Percentiles rank a stretch among this genome's conserved stretches.
These are phyloP conservation scores for Dreissena polymorpha DNA, from an alignment of 1,140 invertebrate species.

Conservation along the genomic window DNA sequence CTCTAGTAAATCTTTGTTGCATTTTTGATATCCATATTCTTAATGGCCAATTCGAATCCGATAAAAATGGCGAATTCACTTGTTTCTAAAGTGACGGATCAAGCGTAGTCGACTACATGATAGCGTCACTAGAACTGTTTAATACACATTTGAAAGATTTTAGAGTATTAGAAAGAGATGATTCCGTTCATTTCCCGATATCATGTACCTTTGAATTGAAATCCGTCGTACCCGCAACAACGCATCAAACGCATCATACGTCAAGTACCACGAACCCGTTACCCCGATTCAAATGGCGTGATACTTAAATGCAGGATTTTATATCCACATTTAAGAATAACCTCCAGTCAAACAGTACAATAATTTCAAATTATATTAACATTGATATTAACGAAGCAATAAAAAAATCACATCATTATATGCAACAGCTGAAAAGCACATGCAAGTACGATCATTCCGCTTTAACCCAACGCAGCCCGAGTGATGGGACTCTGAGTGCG, in stretches of 20 bases:
- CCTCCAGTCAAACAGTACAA: background rate
- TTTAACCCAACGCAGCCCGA: background rate
- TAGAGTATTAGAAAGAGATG: conserved; percentile 21
- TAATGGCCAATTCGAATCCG: conserved; percentile 23
- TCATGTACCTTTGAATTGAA: conserved; percentile 11
- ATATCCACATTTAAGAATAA: background rate
- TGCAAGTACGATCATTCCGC: background rate
- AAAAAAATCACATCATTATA: background rate
- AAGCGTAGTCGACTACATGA: conserved; percentile 42
- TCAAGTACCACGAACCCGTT: background rate
- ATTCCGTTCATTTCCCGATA: conserved; percentile 43
- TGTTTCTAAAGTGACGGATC: conserved; percentile 19
- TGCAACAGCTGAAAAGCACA: background rate
- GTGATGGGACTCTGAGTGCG: conserved; percentile 24
- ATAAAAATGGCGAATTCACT: conserved; percentile 20
- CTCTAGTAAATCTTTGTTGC: conserved; percentile 30
- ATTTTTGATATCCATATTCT: conserved; percentile 33
- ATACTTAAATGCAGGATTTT: background rate
- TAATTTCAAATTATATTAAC: background rate
- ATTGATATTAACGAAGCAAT: conserved; percentile 8
- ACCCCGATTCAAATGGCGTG: background rate
- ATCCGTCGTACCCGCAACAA: background rate
- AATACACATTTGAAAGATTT: background rate
- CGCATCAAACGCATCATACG: background rate
- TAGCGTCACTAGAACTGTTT: conserved; percentile 17